These are phyloP conservation scores for Aricia artaxerxes DNA, from an alignment of 2,888 invertebrate genomes.

Conservation along the genomic window DNA sequence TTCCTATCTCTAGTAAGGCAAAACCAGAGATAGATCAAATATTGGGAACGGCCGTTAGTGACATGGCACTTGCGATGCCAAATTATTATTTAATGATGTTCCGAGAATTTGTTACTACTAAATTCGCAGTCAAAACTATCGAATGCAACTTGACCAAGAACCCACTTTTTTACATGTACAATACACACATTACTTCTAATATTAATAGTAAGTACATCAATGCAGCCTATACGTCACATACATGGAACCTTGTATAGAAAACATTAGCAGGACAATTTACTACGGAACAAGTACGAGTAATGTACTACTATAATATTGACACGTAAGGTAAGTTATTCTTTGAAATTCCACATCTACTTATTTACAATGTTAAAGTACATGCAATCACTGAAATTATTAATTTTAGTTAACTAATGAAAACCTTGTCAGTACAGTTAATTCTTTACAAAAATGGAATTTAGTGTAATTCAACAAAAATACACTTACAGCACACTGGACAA, in stretches of 20 bases:
- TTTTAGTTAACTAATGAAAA: neutral
- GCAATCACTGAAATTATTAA: neutral
- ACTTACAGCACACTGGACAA: no score
- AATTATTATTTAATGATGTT: neutral
- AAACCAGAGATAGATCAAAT: no score
- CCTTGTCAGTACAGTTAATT: neutral
- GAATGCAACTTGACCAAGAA: neutral
- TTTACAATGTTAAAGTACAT: neutral
- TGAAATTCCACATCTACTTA: no score
- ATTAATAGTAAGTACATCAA: neutral
- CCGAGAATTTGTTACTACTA: neutral
- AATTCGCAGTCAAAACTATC: neutral
- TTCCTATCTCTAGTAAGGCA: no score
- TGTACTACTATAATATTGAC: neutral
- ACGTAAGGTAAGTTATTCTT: neutral
- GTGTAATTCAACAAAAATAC: no score
- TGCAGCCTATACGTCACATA: slow-evolving; percentile 9
- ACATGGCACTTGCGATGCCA: neutral
- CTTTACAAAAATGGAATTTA: no score
- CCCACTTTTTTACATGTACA: slow-evolving; percentile 7
- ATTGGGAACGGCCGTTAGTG: neutral
- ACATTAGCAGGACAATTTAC: neutral
- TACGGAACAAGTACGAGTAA: neutral
- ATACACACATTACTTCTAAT: slow-evolving; percentile 23
- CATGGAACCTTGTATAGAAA: neutral